phyloP scores from a whole-genome alignment of 2,797 vertebrate genomes.

The Macroramphosus scolopax region DNA sequence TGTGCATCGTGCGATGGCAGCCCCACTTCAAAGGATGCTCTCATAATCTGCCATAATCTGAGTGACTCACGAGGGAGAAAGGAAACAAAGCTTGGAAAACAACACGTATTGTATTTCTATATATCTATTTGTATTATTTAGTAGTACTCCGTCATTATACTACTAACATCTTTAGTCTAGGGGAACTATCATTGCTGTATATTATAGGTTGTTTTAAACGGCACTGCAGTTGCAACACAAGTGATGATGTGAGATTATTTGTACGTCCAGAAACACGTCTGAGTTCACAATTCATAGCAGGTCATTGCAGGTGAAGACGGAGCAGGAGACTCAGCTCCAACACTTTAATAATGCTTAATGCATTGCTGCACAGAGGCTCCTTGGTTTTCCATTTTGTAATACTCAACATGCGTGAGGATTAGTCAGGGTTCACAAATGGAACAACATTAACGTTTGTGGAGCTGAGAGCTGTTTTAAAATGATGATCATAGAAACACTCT shows the following conservation, averaged over 20 bases:
- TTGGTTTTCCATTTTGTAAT: neutral
- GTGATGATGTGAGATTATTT: no score
- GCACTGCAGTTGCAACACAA: no score
- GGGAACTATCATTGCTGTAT: no score
- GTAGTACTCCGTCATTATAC: no score
- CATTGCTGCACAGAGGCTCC: neutral
- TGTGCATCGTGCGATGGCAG: conserved; percentile 32
- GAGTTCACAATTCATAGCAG: neutral
- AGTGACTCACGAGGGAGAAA: conserved; percentile 4
- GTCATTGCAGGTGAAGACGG: neutral
- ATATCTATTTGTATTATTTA: no score
- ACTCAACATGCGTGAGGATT: neutral
- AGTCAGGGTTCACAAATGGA: conserved; percentile 7
- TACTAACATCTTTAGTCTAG: no score
- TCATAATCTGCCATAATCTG: conserved; percentile 15
- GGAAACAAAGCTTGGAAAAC: conserved; percentile 1
- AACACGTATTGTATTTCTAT: no score
- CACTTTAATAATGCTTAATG: no score
- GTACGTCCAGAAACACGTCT: neutral
- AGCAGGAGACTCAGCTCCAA: conserved; percentile 1
- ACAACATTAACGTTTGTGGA: no score
- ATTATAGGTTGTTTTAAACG: no score
- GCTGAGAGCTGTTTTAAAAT: conserved; percentile 5
- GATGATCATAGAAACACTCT: conserved; percentile 6
- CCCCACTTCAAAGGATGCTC: conserved; percentile 26